Conservation (phyloP, 2,113 vertebrate species). For the Petroica traversi region DNA sequence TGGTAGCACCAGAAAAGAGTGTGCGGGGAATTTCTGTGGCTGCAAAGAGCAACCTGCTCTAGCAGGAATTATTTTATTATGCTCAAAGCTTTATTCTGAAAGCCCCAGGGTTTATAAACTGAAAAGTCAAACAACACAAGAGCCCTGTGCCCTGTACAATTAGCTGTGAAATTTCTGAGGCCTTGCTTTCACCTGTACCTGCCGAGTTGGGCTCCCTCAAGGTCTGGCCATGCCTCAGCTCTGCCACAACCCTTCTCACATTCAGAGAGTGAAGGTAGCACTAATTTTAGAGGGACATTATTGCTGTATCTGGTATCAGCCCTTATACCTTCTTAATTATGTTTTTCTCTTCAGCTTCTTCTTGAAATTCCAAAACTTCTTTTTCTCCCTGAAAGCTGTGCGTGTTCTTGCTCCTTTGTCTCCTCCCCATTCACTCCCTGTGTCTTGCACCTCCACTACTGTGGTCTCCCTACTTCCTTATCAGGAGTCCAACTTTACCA, state of each 20-base stretch:
- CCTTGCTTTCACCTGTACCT: neutral
- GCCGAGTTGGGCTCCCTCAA: fast-evolving
- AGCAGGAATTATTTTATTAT: neutral
- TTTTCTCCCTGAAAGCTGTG: neutral
- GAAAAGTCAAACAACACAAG: neutral
- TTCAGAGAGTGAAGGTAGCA: neutral
- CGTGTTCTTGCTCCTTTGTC: neutral
- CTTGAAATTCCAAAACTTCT: neutral
- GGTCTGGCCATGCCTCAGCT: neutral
- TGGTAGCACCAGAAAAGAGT: neutral
- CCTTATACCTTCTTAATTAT: neutral
- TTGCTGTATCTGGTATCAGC: neutral
- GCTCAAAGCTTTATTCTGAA: neutral
- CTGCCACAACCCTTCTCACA: fast-evolving
- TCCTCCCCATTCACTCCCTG: fast-evolving
- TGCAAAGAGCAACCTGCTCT: neutral
- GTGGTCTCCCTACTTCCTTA: neutral
- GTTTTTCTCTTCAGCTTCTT: neutral
- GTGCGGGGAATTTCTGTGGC: fast-evolving
- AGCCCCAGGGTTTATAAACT: neutral
- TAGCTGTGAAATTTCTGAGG: neutral
- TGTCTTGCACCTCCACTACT: neutral
- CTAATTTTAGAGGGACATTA: neutral
- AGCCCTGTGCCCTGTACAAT: neutral
- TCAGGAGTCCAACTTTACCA: neutral